These are phyloP conservation scores for Lepus oiostolus DNA, from an alignment of 2,797 vertebrate species.

Conservation along the genomic window DNA sequence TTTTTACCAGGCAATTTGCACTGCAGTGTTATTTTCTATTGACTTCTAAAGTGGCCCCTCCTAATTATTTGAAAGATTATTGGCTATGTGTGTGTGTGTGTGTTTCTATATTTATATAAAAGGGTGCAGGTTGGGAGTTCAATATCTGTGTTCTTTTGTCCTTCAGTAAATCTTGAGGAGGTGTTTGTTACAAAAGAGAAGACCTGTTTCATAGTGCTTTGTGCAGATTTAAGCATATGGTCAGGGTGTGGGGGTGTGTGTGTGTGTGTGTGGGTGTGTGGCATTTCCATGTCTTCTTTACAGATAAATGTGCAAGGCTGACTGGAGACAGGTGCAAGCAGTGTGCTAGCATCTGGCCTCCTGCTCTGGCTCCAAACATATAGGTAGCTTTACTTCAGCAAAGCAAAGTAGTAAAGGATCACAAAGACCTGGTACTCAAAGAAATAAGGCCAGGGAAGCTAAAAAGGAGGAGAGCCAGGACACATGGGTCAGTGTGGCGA, in stretches of 20 bases:
- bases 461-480: background rate
- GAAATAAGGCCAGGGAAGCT: background rate
- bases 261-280: background rate
- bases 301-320: slow-evolving; percentile 67
- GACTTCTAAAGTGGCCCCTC: background rate
- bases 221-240: slow-evolving; percentile 70
- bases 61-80: background rate
- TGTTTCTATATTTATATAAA: background rate
- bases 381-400: slow-evolving; percentile 60
- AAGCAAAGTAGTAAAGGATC: slow-evolving; percentile 67
- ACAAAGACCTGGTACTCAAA: background rate
- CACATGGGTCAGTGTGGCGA: no score
- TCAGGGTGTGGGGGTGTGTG: background rate
- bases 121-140: background rate
- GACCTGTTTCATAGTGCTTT: background rate
- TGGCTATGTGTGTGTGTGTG: background rate
- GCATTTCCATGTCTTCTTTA: background rate
- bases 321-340: slow-evolving; percentile 76
- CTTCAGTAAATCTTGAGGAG: slow-evolving; percentile 50
- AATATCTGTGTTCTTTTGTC: slow-evolving; percentile 13
- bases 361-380: slow-evolving; percentile 53
- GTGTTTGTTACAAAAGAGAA: slow-evolving; percentile 35
- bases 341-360: slow-evolving; percentile 78
- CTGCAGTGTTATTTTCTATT: background rate
- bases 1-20: background rate